These are phyloP conservation scores for Protobothrops mucrosquamatus DNA, from an alignment of 2,113 vertebrate species.

Conservation along the genomic window DNA sequence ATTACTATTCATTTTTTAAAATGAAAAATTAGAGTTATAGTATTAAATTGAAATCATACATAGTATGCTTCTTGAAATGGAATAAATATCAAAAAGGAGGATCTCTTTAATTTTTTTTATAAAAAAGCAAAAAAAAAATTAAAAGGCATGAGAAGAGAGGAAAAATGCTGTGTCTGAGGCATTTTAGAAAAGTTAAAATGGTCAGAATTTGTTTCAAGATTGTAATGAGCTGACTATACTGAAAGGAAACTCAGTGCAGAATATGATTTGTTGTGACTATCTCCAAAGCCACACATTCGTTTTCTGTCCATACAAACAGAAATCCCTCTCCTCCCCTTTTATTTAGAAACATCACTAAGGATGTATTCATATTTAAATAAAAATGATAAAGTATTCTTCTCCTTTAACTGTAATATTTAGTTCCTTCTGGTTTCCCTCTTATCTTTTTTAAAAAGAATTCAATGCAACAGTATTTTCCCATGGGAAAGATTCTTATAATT, in stretches of 20 bases:
- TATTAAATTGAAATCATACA: neutral
- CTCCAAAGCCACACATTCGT: slow-evolving; percentile 50
- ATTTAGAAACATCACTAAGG: neutral
- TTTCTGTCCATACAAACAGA: slow-evolving; percentile 1
- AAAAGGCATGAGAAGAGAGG: neutral
- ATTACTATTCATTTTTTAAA: neutral
- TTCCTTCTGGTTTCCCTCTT: too few relatives aligned
- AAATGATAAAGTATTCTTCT: neutral
- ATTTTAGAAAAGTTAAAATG: neutral
- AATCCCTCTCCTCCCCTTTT: slow-evolving; percentile 7
- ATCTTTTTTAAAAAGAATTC: too few relatives aligned
- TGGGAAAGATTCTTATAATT: too few relatives aligned
- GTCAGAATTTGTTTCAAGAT: slow-evolving; percentile 30
- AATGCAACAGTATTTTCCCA: too few relatives aligned
- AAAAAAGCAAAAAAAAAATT: neutral
- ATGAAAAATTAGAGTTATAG: neutral
- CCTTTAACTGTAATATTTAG: too few relatives aligned
- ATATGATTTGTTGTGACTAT: slow-evolving; percentile 42
- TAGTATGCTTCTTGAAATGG: neutral
- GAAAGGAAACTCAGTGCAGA: slow-evolving; percentile 37
- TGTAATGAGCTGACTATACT: slow-evolving; percentile 39
- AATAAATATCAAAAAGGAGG: neutral
- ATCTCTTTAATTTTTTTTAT: neutral
- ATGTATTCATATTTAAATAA: neutral
- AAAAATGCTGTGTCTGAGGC: neutral